A percentile compares a stretch with the other conserved stretches of the same genome.
Evolutionary conservation across 2,113 vertebrate genomes (phyloP).

Genomic region (Malurus cyaneus): DNA sequence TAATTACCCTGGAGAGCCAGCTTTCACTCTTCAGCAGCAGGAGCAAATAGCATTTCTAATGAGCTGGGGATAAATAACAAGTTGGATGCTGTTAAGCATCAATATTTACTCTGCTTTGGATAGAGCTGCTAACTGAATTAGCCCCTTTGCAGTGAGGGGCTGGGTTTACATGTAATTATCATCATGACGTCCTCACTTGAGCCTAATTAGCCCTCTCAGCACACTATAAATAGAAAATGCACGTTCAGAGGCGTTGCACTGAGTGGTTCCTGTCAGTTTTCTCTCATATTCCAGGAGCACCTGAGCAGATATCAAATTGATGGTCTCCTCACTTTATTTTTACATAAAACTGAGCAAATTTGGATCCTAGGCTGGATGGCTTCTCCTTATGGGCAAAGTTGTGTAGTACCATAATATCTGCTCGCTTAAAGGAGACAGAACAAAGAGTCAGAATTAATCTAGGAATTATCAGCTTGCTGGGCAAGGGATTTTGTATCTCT

Average conservation of each 20-base stretch:
- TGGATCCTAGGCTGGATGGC: background rate
- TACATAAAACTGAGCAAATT: background rate
- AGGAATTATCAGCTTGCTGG: background rate
- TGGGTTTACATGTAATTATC: slow-evolving; percentile 4
- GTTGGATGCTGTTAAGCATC: slow-evolving; percentile 53
- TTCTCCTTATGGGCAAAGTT: background rate
- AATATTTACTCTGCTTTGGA: slow-evolving; percentile 52
- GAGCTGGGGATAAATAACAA: slow-evolving; percentile 50
- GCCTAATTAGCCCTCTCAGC: slow-evolving; percentile 12
- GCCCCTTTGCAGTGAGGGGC: background rate
- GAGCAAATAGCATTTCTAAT: slow-evolving; percentile 56
- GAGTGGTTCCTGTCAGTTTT: background rate
- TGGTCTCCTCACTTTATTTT: background rate
- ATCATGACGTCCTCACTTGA: slow-evolving; percentile 3
- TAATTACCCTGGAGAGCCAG: slow-evolving; percentile 58
- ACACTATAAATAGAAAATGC: slow-evolving; percentile 4
- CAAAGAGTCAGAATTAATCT: background rate
- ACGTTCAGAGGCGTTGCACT: background rate
- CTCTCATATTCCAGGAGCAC: background rate
- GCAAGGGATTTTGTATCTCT: background rate
- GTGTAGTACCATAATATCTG: background rate
- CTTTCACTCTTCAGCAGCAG: slow-evolving; percentile 16
- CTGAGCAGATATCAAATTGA: background rate
- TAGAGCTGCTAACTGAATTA: slow-evolving; percentile 55
- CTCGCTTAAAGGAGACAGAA: background rate